Evolutionary conservation across 2,113 vertebrate species (phyloP).

Genomic region (Zootoca vivipara): DNA sequence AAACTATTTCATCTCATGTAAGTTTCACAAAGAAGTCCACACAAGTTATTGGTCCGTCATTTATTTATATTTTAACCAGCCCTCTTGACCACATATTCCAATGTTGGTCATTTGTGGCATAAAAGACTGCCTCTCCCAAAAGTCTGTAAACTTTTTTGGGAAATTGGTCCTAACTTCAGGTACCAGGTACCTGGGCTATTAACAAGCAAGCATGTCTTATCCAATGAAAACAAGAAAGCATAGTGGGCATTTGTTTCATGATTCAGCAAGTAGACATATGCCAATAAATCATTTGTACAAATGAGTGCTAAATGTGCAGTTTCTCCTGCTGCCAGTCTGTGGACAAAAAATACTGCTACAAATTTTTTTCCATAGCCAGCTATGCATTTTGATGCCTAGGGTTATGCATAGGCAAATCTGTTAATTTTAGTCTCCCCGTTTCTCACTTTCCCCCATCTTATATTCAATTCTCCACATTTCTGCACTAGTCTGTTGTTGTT

Average conservation of each 20-base stretch:
- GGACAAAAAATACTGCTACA: background rate
- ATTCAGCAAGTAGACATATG: background rate
- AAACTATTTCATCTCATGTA: background rate
- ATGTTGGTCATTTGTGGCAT: background rate
- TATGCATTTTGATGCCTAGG: too few relatives aligned
- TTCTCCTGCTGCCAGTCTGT: background rate
- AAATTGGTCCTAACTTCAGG: background rate
- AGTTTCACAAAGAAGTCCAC: background rate
- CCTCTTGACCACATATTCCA: background rate
- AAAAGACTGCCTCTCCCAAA: background rate
- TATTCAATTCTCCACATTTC: too few relatives aligned
- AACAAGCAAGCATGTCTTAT: background rate
- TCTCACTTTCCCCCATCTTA: too few relatives aligned
- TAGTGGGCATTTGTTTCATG: background rate
- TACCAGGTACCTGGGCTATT: background rate
- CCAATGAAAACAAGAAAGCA: background rate
- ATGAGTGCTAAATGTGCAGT: background rate
- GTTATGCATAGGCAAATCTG: too few relatives aligned
- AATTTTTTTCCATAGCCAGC: too few relatives aligned
- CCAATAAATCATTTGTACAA: background rate
- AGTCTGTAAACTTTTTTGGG: background rate
- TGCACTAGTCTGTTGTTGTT: too few relatives aligned
- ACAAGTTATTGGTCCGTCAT: background rate
- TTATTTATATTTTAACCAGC: background rate
- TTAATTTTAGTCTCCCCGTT: too few relatives aligned